Conservation (phyloP, 2,113 vertebrate genomes). For the Phylloscopus trochilus region DNA sequence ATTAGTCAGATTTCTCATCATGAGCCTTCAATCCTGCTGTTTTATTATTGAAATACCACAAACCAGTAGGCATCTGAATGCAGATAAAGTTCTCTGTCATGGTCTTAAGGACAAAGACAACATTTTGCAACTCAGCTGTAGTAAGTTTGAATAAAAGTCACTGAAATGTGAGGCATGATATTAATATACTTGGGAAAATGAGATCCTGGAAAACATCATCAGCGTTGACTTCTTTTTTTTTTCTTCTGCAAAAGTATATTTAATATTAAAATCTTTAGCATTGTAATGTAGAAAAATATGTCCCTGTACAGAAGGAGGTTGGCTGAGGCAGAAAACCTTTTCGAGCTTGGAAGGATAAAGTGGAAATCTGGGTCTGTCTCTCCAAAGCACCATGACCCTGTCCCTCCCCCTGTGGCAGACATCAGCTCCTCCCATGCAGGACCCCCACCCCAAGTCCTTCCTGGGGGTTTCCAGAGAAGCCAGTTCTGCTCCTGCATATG, state of each 20-base stretch:
- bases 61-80: constrained; percentile 79
- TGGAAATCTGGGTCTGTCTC: background rate
- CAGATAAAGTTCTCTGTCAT: constrained; percentile 78
- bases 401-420: background rate
- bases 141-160: constrained; percentile 74
- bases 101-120: constrained; percentile 79
- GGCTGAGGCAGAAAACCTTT: background rate
- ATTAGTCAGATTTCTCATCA: constrained; percentile 84
- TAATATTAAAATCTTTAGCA: background rate
- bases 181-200: constrained; percentile 19
- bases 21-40: constrained; percentile 83
- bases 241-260: background rate
- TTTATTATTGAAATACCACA: constrained; percentile 84
- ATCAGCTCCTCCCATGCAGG: background rate
- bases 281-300: background rate
- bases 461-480: background rate
- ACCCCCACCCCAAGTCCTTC: background rate
- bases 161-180: constrained; percentile 48
- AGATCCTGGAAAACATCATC: constrained; percentile 21
- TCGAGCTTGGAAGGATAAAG: background rate
- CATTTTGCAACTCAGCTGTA: constrained; percentile 69
- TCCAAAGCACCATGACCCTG: background rate
- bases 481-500: background rate
- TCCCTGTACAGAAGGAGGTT: background rate
- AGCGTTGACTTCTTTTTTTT: background rate